These are phyloP conservation scores for Pangasius macronema DNA, from an alignment of 2,797 vertebrate species.

Conservation along the genomic window DNA sequence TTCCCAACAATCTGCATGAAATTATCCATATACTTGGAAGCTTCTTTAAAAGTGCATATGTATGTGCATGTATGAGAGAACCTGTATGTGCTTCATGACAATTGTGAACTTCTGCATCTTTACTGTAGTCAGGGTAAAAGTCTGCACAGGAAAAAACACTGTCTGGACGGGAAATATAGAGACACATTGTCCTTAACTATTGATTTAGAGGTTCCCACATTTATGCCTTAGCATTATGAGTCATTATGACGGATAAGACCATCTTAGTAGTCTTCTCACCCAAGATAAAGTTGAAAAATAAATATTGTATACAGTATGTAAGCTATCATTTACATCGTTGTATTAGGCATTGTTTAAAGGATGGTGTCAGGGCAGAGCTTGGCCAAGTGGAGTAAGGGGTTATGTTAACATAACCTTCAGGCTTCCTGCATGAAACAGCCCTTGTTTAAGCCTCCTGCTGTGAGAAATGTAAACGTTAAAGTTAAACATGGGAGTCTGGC, in stretches of 20 bases:
- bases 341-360: constrained; percentile 28
- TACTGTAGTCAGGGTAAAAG: not conserved
- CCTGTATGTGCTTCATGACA: not conserved
- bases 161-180: constrained; percentile 25
- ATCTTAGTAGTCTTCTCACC: not conserved
- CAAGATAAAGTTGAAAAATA: not conserved
- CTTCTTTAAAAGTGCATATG: not conserved
- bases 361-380: constrained; percentile 17
- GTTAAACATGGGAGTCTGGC: constrained; percentile 44
- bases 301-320: not conserved
- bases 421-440: constrained; percentile 48
- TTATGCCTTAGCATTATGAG: not conserved
- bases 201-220: constrained; percentile 3
- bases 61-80: not conserved
- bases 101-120: not conserved
- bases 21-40: not conserved
- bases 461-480: constrained; percentile 54
- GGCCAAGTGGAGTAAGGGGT: constrained; percentile 24
- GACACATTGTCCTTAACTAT: not conserved
- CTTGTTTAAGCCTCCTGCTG: constrained; percentile 52
- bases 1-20: constrained; percentile 39
- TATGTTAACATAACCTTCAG: constrained; percentile 55
- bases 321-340: constrained; percentile 12
- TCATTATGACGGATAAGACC: not conserved
- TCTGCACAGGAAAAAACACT: not conserved